Percentiles rank a stretch among this genome's conserved stretches.
Evolutionary conservation across 1,140 invertebrate species (phyloP).

Genomic region (Augochlora pura): DNA sequence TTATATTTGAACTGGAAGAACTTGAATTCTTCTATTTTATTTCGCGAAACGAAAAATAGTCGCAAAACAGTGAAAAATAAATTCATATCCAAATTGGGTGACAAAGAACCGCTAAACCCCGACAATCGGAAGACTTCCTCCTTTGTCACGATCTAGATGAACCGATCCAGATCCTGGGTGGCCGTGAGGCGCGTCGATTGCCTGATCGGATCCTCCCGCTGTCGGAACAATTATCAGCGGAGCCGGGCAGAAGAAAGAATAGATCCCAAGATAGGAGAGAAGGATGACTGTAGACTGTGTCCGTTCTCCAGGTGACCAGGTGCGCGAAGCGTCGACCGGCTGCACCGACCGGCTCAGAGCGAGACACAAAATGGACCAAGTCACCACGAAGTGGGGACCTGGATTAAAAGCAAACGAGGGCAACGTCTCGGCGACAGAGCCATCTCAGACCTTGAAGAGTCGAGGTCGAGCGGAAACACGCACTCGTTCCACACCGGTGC

Average conservation of each 20-base stretch:
- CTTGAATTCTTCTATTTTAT: too few species aligned
- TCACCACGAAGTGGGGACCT: conserved; percentile 77
- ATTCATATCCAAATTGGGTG: too few species aligned
- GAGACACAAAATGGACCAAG: conserved; percentile 73
- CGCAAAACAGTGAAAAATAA: too few species aligned
- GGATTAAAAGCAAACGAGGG: conserved; percentile 81
- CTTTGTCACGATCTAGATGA: not conserved
- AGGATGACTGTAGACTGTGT: conserved; percentile 45
- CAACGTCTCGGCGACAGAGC: conserved; percentile 78
- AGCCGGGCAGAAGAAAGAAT: conserved; percentile 54
- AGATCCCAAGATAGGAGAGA: conserved; percentile 51
- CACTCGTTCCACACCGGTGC: conserved; percentile 3
- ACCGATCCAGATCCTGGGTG: conserved; percentile 5
- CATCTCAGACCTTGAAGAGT: conserved; percentile 78
- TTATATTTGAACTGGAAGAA: too few species aligned
- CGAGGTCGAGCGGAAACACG: conserved; percentile 66
- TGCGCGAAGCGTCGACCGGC: conserved; percentile 8
- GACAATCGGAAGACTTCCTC: too few species aligned
- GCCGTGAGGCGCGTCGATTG: conserved; percentile 15
- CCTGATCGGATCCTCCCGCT: not conserved
- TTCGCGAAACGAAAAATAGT: too few species aligned
- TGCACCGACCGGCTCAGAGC: conserved; percentile 41
- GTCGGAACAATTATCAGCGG: conserved; percentile 39
- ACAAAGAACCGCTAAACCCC: too few species aligned
- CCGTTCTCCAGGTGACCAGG: conserved; percentile 59